Conservation (phyloP, 2,888 invertebrate genomes). For the Drosophila dives region DNA sequence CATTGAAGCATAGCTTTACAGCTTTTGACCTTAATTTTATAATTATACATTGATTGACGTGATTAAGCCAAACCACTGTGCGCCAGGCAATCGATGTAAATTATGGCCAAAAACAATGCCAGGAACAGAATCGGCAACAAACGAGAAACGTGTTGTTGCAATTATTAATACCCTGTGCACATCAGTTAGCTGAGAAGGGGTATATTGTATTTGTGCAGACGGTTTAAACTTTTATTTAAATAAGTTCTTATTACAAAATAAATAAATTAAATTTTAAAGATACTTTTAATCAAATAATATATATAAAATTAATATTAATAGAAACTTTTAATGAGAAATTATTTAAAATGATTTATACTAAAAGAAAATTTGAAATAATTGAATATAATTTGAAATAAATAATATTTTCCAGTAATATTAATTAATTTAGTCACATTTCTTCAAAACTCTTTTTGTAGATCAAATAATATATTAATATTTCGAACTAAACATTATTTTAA, state of each 20-base stretch:
- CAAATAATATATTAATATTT: not conserved
- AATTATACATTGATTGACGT: not conserved
- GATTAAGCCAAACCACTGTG: constrained; percentile 37
- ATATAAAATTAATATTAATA: too few relatives aligned
- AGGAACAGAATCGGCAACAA: constrained; percentile 38
- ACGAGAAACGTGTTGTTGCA: constrained; percentile 30
- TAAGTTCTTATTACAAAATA: not conserved
- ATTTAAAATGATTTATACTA: too few relatives aligned
- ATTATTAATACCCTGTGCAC: constrained; percentile 21
- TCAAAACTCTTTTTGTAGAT: too few relatives aligned
- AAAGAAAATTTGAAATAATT: not conserved
- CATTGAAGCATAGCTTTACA: too few relatives aligned
- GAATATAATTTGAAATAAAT: not conserved
- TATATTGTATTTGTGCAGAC: not conserved
- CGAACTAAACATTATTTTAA: not conserved
- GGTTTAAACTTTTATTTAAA: not conserved
- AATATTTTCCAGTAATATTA: too few relatives aligned
- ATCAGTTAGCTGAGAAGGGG: too few relatives aligned
- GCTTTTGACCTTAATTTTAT: not conserved
- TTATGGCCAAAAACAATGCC: constrained; percentile 61
- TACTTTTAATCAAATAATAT: too few relatives aligned
- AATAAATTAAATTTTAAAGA: too few relatives aligned
- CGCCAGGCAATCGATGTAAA: constrained; percentile 66
- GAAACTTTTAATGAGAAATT: too few relatives aligned
- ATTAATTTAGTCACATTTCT: not conserved